Conservation (phyloP, 92 coral and sea anemone genomes). For the Porites rus region DNA sequence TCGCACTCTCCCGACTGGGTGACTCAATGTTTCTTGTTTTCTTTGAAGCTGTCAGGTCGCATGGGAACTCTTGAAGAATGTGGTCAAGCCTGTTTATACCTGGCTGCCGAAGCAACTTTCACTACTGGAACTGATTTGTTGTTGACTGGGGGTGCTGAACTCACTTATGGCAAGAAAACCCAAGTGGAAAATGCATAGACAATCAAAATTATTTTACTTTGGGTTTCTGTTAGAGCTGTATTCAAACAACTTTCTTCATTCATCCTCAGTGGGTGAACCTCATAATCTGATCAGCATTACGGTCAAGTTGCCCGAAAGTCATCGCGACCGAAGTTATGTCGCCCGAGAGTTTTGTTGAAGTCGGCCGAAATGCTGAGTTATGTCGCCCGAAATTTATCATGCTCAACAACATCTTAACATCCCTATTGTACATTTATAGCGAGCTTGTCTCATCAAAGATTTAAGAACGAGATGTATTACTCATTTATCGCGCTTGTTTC, state of each 20-base stretch:
- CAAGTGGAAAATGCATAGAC: constrained; percentile 29
- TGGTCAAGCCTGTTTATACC: constrained; percentile 90
- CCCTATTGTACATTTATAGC: too few species aligned
- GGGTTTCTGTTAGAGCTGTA: neutral
- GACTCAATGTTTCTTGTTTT: neutral
- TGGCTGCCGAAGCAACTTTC: constrained; percentile 96
- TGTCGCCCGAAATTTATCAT: too few species aligned
- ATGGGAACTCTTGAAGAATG: constrained; percentile 96
- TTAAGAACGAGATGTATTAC: too few species aligned
- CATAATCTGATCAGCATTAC: too few species aligned
- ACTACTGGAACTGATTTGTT: constrained; percentile 89
- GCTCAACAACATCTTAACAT: too few species aligned
- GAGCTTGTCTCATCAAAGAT: too few species aligned
- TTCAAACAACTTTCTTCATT: neutral
- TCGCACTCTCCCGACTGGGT: neutral
- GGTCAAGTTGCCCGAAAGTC: too few species aligned
- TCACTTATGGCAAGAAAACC: constrained; percentile 87
- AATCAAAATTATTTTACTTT: neutral
- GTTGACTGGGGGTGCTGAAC: constrained; percentile 93
- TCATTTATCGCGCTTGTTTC: too few species aligned
- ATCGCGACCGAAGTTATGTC: too few species aligned
- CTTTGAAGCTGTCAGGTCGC: constrained; percentile 82
- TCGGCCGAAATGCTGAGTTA: too few species aligned
- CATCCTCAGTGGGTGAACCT: too few species aligned
- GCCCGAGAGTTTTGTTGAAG: too few species aligned